phyloP scores from a whole-genome alignment of 2,888 invertebrate species.

The Charanyca ferruginea region DNA sequence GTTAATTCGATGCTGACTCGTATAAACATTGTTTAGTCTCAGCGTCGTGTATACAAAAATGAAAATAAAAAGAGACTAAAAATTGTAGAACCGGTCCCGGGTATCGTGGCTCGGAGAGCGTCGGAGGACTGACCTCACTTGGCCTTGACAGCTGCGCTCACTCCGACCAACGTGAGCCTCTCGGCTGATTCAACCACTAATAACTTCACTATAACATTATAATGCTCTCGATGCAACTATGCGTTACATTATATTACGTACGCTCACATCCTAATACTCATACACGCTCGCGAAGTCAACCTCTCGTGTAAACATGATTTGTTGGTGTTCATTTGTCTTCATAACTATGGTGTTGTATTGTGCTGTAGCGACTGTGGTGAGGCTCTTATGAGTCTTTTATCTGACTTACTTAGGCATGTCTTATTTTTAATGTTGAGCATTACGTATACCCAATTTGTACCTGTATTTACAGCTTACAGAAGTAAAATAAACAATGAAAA shows the following conservation, averaged over 20 bases:
- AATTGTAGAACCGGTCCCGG: constrained; percentile 90
- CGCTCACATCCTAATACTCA: constrained; percentile 63
- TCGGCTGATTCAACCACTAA: constrained; percentile 87
- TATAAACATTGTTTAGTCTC: constrained; percentile 91
- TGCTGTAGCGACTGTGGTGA: constrained; percentile 34
- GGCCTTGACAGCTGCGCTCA: constrained; percentile 91
- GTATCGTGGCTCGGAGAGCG: constrained; percentile 88
- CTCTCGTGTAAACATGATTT: constrained; percentile 83
- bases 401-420: constrained; percentile 31
- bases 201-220: constrained; percentile 89
- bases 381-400: constrained; percentile 53
- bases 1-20: constrained; percentile 88
- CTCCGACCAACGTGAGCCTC: constrained; percentile 82
- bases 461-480: constrained; percentile 10
- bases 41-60: constrained; percentile 90
- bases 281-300: constrained; percentile 65
- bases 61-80: constrained; percentile 91
- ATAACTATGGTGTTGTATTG: constrained; percentile 58
- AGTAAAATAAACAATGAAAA: neutral
- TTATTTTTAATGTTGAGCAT: constrained; percentile 37
- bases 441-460: constrained; percentile 7
- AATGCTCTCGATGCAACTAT: constrained; percentile 85
- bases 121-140: constrained; percentile 90
- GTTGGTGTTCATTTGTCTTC: constrained; percentile 79
- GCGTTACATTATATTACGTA: constrained; percentile 80